phyloP scores from a whole-genome alignment of 2,797 vertebrate genomes.

The Gambusia yucatana region DNA sequence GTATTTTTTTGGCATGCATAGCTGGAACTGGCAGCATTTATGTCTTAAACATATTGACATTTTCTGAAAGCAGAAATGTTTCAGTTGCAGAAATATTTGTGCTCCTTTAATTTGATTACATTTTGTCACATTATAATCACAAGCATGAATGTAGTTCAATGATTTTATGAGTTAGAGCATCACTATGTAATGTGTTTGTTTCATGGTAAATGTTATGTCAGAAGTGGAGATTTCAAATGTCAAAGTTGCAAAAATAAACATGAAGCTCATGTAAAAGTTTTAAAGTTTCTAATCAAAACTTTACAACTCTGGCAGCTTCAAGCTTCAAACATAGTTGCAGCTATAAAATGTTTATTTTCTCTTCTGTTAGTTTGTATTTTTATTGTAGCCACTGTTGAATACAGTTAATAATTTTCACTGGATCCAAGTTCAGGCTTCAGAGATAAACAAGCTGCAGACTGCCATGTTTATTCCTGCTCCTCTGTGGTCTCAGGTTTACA shows the following conservation, averaged over 20 bases:
- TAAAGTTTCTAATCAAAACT: neutral
- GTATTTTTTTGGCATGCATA: constrained; percentile 4
- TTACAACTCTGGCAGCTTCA: neutral
- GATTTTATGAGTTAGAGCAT: neutral
- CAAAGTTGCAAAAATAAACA: neutral
- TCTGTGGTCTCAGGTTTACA: neutral
- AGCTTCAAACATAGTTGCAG: neutral
- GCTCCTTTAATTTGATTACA: neutral
- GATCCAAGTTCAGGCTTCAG: neutral
- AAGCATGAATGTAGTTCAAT: neutral
- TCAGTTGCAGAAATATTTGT: neutral
- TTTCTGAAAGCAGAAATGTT: constrained; percentile 16
- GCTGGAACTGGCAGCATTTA: constrained; percentile 18
- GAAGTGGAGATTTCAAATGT: neutral
- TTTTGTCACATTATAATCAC: neutral
- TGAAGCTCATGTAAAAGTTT: neutral
- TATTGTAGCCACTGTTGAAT: neutral
- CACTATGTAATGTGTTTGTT: neutral
- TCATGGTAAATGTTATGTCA: neutral
- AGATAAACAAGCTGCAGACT: neutral
- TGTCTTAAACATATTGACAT: constrained; percentile 42
- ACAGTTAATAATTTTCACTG: neutral
- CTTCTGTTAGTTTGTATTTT: neutral
- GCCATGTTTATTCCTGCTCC: neutral
- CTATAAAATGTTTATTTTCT: neutral